Evolutionary conservation across 1,140 invertebrate genomes (phyloP).

Genomic region (Brachionus angularis): DNA sequence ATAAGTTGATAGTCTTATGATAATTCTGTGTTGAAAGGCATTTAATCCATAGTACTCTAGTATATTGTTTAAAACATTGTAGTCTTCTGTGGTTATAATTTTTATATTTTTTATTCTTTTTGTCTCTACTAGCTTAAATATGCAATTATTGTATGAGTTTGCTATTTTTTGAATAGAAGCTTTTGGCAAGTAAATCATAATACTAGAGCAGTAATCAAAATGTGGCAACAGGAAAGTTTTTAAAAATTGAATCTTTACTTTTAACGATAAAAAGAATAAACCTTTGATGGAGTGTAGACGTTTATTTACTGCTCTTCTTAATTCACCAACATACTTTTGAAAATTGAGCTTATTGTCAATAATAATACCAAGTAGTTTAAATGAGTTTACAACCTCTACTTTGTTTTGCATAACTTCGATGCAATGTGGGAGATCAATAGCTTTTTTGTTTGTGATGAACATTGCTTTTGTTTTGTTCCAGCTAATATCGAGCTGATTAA

Average conservation of each 20-base stretch:
- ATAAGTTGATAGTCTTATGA: not conserved
- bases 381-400: not conserved
- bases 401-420: not conserved
- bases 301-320: not conserved
- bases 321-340: not conserved
- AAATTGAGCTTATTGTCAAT: not conserved
- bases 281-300: not conserved
- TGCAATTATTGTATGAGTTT: not conserved
- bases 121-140: not conserved
- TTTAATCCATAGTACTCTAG: not conserved
- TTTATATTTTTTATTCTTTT: not conserved
- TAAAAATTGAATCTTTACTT: not conserved
- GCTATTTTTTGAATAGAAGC: not conserved
- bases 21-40: not conserved
- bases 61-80: not conserved
- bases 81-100: not conserved
- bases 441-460: not conserved
- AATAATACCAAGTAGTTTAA: not conserved
- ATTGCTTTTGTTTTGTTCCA: not conserved
- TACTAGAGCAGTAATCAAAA: constrained; percentile 1
- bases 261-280: not conserved
- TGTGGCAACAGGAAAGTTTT: not conserved
- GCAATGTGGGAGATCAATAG: not conserved
- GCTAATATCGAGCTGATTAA: not conserved
- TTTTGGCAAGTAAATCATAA: constrained; percentile 11